A percentile compares a stretch with the other conserved stretches of the same genome.
phyloP scores from a whole-genome alignment of 2,797 vertebrate species.

The Muraenolepis orangiensis region DNA sequence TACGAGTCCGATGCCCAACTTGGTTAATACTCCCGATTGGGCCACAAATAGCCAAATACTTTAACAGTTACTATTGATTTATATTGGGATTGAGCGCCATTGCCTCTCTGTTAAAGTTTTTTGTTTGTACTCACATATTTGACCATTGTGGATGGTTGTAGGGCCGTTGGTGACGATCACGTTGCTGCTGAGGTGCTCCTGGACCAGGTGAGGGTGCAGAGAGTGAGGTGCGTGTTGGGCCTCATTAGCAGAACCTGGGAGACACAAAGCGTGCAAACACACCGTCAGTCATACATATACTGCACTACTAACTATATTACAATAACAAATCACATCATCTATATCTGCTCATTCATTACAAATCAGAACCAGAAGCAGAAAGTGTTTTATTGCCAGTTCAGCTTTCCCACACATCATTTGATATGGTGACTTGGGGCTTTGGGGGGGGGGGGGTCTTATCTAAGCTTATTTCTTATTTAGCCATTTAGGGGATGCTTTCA shows the following conservation, averaged over 20 bases:
- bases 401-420: background rate
- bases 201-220: slow-evolving; percentile 95
- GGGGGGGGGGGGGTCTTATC: background rate
- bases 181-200: slow-evolving; percentile 94
- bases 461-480: background rate
- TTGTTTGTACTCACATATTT: slow-evolving; percentile 88
- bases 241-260: slow-evolving; percentile 88
- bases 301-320: background rate
- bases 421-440: background rate
- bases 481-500: background rate
- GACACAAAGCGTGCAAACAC: slow-evolving; percentile 28
- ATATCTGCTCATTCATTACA: background rate
- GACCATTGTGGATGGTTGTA: slow-evolving; percentile 89
- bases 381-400: background rate
- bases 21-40: background rate
- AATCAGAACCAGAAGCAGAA: background rate
- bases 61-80: background rate
- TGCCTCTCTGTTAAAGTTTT: background rate
- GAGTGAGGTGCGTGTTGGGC: slow-evolving; percentile 89
- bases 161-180: slow-evolving; percentile 91
- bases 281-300: background rate
- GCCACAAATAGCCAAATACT: background rate
- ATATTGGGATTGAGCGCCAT: background rate
- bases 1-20: background rate
- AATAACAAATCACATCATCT: too few species aligned